Evolutionary conservation across 2,113 vertebrate species (phyloP).

Genomic region (Epinephelus cyanopodus): DNA sequence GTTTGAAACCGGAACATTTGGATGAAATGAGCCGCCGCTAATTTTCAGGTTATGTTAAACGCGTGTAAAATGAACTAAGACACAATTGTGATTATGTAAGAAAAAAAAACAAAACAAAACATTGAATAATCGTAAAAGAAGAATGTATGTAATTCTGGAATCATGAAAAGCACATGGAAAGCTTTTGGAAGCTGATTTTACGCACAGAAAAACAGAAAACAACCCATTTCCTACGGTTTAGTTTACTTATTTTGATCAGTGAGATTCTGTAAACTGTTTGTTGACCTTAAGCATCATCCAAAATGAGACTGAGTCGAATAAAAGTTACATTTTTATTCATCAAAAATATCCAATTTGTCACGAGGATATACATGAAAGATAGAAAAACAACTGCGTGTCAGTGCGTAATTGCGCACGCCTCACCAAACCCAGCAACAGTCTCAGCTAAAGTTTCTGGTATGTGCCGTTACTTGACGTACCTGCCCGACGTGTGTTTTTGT

Average conservation of each 20-base stretch:
- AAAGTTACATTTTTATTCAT: no score
- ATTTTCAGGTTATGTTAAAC: background rate
- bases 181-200: background rate
- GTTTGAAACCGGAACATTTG: constrained; percentile 33
- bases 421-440: constrained; percentile 58
- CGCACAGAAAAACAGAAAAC: background rate
- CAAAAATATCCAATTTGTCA: no score
- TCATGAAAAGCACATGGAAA: no score
- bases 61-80: no score
- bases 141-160: background rate
- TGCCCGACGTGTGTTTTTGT: constrained; percentile 64
- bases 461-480: constrained; percentile 80
- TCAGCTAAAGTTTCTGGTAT: constrained; percentile 64
- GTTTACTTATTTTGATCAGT: background rate
- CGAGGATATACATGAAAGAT: no score
- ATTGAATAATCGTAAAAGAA: background rate
- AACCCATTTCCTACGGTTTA: no score
- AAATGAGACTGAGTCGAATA: no score
- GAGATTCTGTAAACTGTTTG: no score
- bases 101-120: no score
- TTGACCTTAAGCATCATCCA: no score
- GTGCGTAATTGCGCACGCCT: constrained; percentile 39
- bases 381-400: background rate
- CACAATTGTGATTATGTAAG: no score
- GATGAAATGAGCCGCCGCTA: background rate